phyloP scores from a whole-genome alignment of 1,140 invertebrate species.

The Neodiprion lecontei region DNA sequence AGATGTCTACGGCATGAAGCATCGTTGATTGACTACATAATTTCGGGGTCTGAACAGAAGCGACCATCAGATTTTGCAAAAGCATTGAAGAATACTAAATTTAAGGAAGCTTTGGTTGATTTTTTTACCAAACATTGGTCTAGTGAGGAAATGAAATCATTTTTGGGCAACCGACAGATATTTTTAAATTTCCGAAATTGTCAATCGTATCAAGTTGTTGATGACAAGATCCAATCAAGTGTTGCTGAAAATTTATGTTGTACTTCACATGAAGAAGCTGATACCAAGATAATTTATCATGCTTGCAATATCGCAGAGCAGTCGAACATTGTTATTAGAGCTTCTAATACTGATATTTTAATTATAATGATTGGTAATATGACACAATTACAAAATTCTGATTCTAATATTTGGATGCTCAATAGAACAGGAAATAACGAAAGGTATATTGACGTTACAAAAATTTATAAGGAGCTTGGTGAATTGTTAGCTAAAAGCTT shows the following conservation, averaged over 20 bases:
- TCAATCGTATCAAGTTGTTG: conserved; percentile 32
- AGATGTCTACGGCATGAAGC: conserved; percentile 33
- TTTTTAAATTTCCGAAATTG: conserved; percentile 33
- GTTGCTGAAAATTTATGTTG: conserved; percentile 33
- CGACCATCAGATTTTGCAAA: conserved; percentile 12
- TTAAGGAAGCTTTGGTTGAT: conserved; percentile 17
- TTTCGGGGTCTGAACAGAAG: conserved; percentile 30
- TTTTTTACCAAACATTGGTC: conserved; percentile 14
- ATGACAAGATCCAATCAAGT: conserved; percentile 27
- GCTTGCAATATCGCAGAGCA: conserved; percentile 28
- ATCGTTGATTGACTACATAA: conserved; percentile 25
- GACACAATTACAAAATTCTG: conserved; percentile 25
- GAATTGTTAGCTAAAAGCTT: neutral
- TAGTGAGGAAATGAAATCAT: neutral
- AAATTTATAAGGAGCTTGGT: conserved; percentile 11
- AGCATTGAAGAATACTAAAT: conserved; percentile 9
- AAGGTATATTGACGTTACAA: conserved; percentile 16
- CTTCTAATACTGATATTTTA: conserved; percentile 35
- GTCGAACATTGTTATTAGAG: conserved; percentile 32
- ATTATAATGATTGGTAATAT: conserved; percentile 38
- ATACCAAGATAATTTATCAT: conserved; percentile 28
- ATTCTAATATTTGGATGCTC: conserved; percentile 32
- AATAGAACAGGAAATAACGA: conserved; percentile 20
- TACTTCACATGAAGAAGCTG: conserved; percentile 28
- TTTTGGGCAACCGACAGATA: conserved; percentile 18